Evolutionary conservation across 53 echinoderm and acorn worm species (phyloP), one percentile per base, ranked within the genome.

Genomic region (Crossaster papposus): DNA sequence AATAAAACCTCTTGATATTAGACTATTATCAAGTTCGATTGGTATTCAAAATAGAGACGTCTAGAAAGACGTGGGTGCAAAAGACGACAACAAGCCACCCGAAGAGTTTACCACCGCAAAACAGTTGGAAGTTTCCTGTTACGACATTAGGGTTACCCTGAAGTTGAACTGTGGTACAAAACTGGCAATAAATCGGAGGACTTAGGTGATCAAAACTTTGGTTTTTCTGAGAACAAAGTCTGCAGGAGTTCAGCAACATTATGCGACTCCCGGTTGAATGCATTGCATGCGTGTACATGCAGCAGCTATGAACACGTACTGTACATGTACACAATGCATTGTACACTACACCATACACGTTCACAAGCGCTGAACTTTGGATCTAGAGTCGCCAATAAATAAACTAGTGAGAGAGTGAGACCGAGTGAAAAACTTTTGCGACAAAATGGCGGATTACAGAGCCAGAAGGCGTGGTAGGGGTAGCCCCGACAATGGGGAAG

Each of bases 401-500:
- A 1, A 54, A 4, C 29, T 7, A 5, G 5, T 9, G 44, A 44
- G 6, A 7, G 44, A 44, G 44, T n/a, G n/a, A n/a, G n/a, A n/a
- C 70, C 14, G 34, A 32, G 34, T 28, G 64, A 32, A 50, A 85
- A 83, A 81, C 81, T 68, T 83, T 83, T 1, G 65, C 26, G 51
- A 83, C 83, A 87, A 87, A 58, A 87, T 87, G 87, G 71, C 87
- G 75, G 87, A 87, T 77, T 87, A 54, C 77, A 76, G 76, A 31
- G 51, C 87, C 10, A 75, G 87, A 51, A 62, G 87, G 77, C 76
- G 87, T 50, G 87, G 76, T 37, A 35, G 77, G 72, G 77, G 76
- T 23, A 77, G 87, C 11, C 76, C 87, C 30, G 87, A 87, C 63
- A 87, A 87, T 77, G 77, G 55, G n/a, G 87, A 87, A 35, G 87